phyloP scores from a whole-genome alignment of 1,140 invertebrate genomes.

The Drosophila orosa region DNA sequence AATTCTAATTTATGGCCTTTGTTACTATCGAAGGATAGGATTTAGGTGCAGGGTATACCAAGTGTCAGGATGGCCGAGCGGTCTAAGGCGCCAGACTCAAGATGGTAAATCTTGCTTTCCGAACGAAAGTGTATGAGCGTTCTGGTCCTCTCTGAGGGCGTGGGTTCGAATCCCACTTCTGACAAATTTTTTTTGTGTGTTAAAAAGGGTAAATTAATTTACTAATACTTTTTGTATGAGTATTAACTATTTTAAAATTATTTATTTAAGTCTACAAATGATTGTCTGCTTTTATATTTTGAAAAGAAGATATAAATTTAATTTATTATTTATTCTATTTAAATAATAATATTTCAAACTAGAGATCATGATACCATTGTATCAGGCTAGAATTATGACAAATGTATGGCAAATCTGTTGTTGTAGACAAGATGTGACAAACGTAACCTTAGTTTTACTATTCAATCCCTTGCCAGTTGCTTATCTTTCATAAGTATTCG shows the following conservation, averaged over 20 bases:
- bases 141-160: slow-evolving; percentile 94
- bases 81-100: slow-evolving; percentile 90
- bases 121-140: slow-evolving; percentile 84
- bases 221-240: too few species aligned
- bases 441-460: background rate
- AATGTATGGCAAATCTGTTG: background rate
- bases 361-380: too few species aligned
- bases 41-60: background rate
- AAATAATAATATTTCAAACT: too few species aligned
- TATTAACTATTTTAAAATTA: too few species aligned
- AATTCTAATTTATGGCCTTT: slow-evolving; percentile 22
- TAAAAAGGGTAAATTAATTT: too few species aligned
- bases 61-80: slow-evolving; percentile 88
- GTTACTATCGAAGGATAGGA: background rate
- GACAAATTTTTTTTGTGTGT: slow-evolving; percentile 89
- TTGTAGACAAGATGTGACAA: too few species aligned
- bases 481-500: background rate
- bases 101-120: slow-evolving; percentile 58
- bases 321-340: too few species aligned
- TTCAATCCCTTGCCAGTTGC: background rate
- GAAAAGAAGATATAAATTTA: too few species aligned
- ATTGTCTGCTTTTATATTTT: too few species aligned
- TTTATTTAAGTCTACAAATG: too few species aligned
- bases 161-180: slow-evolving; percentile 95
- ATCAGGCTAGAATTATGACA: too few species aligned